Percentiles rank a stretch among this genome's conserved stretches.
Evolutionary conservation across 2,797 vertebrate genomes (phyloP).

Genomic region (Chelidonichthys spinosus): DNA sequence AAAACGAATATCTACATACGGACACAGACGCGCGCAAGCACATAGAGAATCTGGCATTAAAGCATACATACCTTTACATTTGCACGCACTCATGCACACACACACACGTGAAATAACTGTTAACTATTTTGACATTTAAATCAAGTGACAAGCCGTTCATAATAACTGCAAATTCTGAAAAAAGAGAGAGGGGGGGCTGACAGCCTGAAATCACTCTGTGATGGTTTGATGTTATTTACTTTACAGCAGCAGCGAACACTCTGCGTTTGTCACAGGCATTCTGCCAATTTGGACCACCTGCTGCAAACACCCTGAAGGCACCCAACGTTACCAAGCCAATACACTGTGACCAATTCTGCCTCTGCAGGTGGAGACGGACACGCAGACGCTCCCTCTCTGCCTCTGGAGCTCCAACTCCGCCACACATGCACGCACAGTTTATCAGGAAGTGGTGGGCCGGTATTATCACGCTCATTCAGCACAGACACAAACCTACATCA

Average conservation of each 20-base stretch:
- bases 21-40: slow-evolving; percentile 4
- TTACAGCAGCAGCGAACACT: slow-evolving; percentile 63
- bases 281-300: slow-evolving; percentile 79
- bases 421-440: slow-evolving; percentile 28
- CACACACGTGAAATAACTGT: slow-evolving; percentile 7
- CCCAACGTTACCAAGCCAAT: slow-evolving; percentile 69
- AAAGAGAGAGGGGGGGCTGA: background rate
- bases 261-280: slow-evolving; percentile 74
- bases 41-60: slow-evolving; percentile 5
- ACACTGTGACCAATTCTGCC: slow-evolving; percentile 81
- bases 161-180: slow-evolving; percentile 21
- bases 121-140: slow-evolving; percentile 47
- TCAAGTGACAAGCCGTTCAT: slow-evolving; percentile 23
- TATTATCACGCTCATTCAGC: slow-evolving; percentile 35
- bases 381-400: slow-evolving; percentile 51
- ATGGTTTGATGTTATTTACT: slow-evolving; percentile 77
- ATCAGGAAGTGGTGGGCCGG: slow-evolving; percentile 36
- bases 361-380: slow-evolving; percentile 77
- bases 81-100: slow-evolving; percentile 1
- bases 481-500: slow-evolving; percentile 41
- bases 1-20: slow-evolving; percentile 34
- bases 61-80: background rate
- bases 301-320: slow-evolving; percentile 79
- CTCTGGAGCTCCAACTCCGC: slow-evolving; percentile 45
- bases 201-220: slow-evolving; percentile 43